A percentile compares a stretch with the other conserved stretches of the same genome.
These are phyloP conservation scores for Rhynchomys soricoides DNA, from an alignment of 2,113 vertebrate species.

Conservation along the genomic window DNA sequence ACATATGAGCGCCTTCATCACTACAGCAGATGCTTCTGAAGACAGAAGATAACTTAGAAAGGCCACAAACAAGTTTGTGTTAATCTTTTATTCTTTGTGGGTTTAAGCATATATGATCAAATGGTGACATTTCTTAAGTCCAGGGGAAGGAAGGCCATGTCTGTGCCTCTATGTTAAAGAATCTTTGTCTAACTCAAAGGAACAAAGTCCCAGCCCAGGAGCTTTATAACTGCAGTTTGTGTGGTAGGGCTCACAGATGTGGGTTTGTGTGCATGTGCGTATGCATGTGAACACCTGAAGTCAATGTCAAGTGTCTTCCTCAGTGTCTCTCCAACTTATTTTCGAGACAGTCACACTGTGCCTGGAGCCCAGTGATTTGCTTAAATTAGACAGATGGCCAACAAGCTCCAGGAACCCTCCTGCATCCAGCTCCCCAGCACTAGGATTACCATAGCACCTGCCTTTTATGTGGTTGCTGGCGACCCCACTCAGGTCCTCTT, in stretches of 20 bases:
- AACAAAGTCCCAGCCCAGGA: background rate
- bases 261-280: background rate
- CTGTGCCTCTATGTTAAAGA: background rate
- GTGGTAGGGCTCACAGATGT: too few relatives aligned
- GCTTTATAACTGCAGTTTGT: background rate
- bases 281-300: background rate
- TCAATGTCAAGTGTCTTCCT: background rate
- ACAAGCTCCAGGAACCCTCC: background rate
- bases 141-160: background rate
- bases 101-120: background rate
- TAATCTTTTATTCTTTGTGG: background rate
- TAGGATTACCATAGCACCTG: background rate
- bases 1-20: background rate
- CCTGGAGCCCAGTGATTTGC: background rate
- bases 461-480: background rate
- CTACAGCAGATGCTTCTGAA: background rate
- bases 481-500: background rate
- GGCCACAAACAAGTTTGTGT: background rate
- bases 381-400: background rate
- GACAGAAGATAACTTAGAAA: background rate
- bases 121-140: slow-evolving; percentile 15
- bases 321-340: background rate
- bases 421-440: background rate
- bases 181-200: background rate
- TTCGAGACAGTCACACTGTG: background rate